These are phyloP conservation scores for Portunus trituberculatus DNA, from an alignment of 1,140 invertebrate genomes.

Conservation along the genomic window DNA sequence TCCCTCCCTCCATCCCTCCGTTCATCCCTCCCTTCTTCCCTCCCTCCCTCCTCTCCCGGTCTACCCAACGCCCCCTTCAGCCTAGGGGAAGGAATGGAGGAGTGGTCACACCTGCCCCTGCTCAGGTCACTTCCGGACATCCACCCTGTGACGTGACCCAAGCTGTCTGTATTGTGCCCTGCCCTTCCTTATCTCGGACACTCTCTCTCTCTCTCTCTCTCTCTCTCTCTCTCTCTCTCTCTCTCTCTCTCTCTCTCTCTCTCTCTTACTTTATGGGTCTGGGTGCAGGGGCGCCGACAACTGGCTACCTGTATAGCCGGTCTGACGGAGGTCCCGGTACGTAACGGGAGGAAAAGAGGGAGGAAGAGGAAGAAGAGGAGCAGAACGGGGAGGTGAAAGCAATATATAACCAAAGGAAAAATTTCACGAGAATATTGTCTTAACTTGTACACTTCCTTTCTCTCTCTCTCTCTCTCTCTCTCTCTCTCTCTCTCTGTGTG, in stretches of 20 bases:
- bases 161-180: neutral
- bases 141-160: neutral
- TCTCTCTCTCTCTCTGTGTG: constrained; percentile 6
- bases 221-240: constrained; percentile 20
- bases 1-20: neutral
- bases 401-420: constrained; percentile 11
- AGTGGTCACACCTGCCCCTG: neutral
- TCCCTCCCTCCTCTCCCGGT: neutral
- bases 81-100: neutral
- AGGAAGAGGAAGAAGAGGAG: neutral
- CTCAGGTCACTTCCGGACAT: neutral
- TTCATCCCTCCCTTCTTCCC: neutral
- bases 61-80: neutral
- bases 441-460: neutral
- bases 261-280: neutral
- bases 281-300: too few species aligned
- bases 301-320: neutral
- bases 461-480: constrained; percentile 10
- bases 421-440: neutral
- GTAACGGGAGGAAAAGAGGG: neutral
- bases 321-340: neutral
- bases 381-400: neutral
- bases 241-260: constrained; percentile 20
- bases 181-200: too few species aligned
- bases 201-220: constrained; percentile 20